phyloP scores from a whole-genome alignment of 2,113 vertebrate species.

The Gymnarchus niloticus region DNA sequence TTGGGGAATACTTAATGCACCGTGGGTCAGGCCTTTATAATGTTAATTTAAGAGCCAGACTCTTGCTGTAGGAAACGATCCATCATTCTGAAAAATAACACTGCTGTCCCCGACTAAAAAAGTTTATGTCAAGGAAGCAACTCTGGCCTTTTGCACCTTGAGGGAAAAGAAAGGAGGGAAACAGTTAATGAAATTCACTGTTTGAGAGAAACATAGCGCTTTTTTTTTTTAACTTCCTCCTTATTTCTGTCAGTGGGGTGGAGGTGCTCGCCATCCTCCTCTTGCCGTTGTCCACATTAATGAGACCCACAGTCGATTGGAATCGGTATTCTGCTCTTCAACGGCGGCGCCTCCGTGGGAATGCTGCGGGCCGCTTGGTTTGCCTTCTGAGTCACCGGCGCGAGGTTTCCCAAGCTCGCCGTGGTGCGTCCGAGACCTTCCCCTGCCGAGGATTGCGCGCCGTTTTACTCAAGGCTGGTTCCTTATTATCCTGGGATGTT shows the following conservation, averaged over 20 bases:
- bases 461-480: not conserved
- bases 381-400: not conserved
- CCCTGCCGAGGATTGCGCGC: not conserved
- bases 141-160: constrained; percentile 50
- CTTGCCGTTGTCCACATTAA: constrained; percentile 20
- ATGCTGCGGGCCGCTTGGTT: not conserved
- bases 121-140: constrained; percentile 63
- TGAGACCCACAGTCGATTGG: constrained; percentile 30
- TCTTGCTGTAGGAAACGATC: constrained; percentile 63
- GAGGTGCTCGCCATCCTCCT: not conserved
- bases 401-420: not conserved
- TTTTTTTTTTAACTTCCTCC: constrained; percentile 14
- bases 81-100: constrained; percentile 66
- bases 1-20: constrained; percentile 68
- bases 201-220: constrained; percentile 13
- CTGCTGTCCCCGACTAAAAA: constrained; percentile 56
- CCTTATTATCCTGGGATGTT: not conserved
- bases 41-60: constrained; percentile 70
- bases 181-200: constrained; percentile 41
- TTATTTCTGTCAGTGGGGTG: not conserved
- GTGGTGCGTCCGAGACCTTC: not conserved
- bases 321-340: constrained; percentile 26
- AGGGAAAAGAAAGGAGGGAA: constrained; percentile 36
- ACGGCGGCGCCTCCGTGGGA: not conserved
- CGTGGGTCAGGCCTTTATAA: constrained; percentile 72